Conservation (phyloP, 2,113 vertebrate genomes). For the Mastomys natalensis region DNA sequence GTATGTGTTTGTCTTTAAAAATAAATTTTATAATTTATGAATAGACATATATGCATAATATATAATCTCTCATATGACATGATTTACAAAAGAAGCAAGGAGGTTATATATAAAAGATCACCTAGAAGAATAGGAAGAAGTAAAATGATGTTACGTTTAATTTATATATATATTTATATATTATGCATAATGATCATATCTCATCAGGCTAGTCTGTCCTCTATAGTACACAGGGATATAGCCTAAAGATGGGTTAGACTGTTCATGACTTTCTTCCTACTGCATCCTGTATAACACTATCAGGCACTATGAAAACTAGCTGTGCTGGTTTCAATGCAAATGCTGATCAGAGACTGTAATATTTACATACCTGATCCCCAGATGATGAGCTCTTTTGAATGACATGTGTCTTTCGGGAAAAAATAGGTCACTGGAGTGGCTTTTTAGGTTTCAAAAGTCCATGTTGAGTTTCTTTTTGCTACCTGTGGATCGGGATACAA, state of each 20-base stretch:
- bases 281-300: background rate
- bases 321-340: background rate
- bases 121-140: too few relatives aligned
- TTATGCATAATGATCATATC: background rate
- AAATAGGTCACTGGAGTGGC: background rate
- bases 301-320: background rate
- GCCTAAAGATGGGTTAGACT: background rate
- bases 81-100: too few relatives aligned
- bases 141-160: too few relatives aligned
- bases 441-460: background rate
- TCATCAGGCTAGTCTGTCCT: background rate
- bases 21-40: background rate
- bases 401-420: background rate
- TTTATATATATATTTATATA: too few relatives aligned
- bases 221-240: background rate
- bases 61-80: too few relatives aligned
- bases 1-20: background rate
- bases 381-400: background rate
- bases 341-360: background rate
- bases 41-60: background rate
- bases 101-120: too few relatives aligned
- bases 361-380: background rate
- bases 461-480: background rate
- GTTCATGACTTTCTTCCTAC: background rate
- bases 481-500: background rate